Evolutionary conservation across 2,113 vertebrate species (phyloP), one percentile per base, ranked within the genome.

Genomic region (Calidris pygmaea): DNA sequence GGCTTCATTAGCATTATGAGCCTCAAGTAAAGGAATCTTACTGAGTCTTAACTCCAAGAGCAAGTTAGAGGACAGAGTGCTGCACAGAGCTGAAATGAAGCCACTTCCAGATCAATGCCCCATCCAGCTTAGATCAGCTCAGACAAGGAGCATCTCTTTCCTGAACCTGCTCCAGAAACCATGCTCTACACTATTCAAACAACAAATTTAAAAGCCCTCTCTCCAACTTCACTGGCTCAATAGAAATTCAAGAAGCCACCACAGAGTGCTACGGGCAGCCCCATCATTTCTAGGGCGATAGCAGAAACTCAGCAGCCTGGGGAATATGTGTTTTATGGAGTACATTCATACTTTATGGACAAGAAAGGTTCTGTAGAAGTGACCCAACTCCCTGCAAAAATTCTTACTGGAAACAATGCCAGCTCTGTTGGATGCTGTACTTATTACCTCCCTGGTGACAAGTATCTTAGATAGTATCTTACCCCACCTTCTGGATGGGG

Each of bases 311-410:
- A 2, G 50, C 19, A 6, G 30, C 37, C 52, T 29, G 3, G 11
- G 24, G 52, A 89, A 45, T 1, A 56, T 0, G 0, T 1, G 1
- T 41, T 59, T 37, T 26, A 72, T 4, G 48, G 24, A 87, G 14
- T 37, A 37, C 14, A 5, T 9, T 71, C 50, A n/a, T 3, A 15
- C 48, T 55, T 43, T 1, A 59, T 4, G 35, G 29, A 73, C 13
- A 56, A 12, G 14, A 58, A 63, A 48, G 14, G 34, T 13, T 67
- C 35, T 53, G 32, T 37, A 78, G 35, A 78, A 75, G 3, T 8
- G 4, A 74, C 12, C 37, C 45, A 63, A 26, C 30, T 58, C 14
- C n/a, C 26, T 68, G 52, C 13, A 67, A 71, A 84, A 81, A 41
- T 34, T 55, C 52, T 39, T 78, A 67, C 11, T 23, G 15, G 47